A percentile compares a stretch with the other conserved stretches of the same genome.
phyloP scores from a whole-genome alignment of 2,888 invertebrate genomes.

The Amphipyra berbera region DNA sequence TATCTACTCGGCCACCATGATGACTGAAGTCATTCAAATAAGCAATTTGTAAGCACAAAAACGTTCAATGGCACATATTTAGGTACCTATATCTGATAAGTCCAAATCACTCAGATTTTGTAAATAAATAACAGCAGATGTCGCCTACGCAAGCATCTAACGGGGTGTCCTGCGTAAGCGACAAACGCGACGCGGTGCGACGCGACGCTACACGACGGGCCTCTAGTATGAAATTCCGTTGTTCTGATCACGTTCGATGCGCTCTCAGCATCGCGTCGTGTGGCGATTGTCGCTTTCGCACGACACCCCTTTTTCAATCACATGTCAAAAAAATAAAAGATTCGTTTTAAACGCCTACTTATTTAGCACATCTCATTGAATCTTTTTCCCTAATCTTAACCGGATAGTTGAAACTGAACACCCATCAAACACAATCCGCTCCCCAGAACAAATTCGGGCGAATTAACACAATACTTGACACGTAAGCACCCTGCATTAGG shows the following conservation, averaged over 20 bases:
- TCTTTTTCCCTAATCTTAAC: conserved; percentile 34
- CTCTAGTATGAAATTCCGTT: too few species aligned
- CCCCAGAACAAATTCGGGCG: conserved; percentile 59
- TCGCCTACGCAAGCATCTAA: conserved; percentile 19
- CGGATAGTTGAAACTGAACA: conserved; percentile 36
- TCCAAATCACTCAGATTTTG: conserved; percentile 4
- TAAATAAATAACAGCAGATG: background rate
- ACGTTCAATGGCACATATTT: too few species aligned
- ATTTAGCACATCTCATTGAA: conserved; percentile 47
- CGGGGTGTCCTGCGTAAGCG: too few species aligned
- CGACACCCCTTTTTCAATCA: conserved; percentile 38
- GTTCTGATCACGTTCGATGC: too few species aligned
- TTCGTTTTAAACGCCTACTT: conserved; percentile 41
- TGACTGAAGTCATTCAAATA: too few species aligned
- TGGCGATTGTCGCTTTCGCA: too few species aligned
- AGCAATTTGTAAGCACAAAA: too few species aligned
- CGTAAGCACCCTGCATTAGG: conserved; percentile 36
- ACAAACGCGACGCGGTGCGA: too few species aligned
- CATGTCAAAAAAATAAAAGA: conserved; percentile 49
- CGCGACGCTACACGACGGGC: too few species aligned
- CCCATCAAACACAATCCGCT: conserved; percentile 34
- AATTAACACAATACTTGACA: conserved; percentile 73
- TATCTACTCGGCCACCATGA: too few species aligned
- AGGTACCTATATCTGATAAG: background rate
- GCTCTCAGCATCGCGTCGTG: too few species aligned